Evolutionary conservation across 2,888 invertebrate genomes (phyloP).

Genomic region (Omphaloscelis lunosa): DNA sequence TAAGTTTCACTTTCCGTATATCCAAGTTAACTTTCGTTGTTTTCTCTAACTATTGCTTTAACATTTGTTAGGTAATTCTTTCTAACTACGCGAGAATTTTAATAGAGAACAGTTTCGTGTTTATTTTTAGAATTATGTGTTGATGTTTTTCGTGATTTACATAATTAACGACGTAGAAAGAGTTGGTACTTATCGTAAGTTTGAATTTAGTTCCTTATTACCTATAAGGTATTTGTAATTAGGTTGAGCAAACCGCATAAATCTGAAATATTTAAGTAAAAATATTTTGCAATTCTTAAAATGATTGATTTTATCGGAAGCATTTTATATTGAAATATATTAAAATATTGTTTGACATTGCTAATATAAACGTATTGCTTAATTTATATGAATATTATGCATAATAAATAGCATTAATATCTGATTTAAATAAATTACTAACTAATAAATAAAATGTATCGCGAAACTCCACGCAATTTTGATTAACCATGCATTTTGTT

Average conservation of each 20-base stretch:
- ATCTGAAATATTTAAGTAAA: not conserved
- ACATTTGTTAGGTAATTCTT: conserved; percentile 61
- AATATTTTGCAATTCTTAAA: not conserved
- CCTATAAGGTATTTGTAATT: conserved; percentile 13
- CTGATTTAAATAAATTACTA: conserved; percentile 36
- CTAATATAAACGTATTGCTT: conserved; percentile 10
- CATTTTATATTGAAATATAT: conserved; percentile 11
- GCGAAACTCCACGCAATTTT: conserved; percentile 12
- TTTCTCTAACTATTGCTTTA: conserved; percentile 58
- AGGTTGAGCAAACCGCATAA: not conserved
- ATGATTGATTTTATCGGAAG: not conserved
- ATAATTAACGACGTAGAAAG: conserved; percentile 10
- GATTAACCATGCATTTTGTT: conserved; percentile 5
- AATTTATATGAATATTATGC: conserved; percentile 21
- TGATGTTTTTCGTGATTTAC: conserved; percentile 10
- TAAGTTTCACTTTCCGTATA: conserved; percentile 63
- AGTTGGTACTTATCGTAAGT: not conserved
- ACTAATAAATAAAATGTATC: conserved; percentile 10
- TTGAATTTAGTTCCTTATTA: not conserved
- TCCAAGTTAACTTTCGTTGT: conserved; percentile 63
- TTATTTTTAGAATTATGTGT: conserved; percentile 23
- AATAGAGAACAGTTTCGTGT: conserved; percentile 21
- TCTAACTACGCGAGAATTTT: conserved; percentile 51
- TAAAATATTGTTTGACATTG: conserved; percentile 1
- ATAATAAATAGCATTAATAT: conserved; percentile 1